Percentiles rank a stretch among this genome's conserved stretches.
These are phyloP conservation scores for Rallus limicola DNA, from an alignment of 2,113 vertebrate species.

Conservation along the genomic window DNA sequence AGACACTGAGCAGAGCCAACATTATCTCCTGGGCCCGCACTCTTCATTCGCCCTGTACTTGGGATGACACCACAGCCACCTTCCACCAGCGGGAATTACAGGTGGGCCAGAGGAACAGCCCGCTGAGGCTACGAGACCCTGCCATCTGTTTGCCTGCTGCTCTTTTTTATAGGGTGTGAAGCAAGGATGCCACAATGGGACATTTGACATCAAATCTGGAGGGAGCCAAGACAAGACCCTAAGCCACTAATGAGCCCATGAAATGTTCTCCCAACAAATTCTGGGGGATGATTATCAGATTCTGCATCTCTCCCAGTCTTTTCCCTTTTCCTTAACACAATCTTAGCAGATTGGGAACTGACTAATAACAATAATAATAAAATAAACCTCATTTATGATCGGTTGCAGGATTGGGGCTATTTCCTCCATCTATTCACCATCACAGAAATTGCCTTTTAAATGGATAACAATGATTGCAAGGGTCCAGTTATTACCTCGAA, in stretches of 20 bases:
- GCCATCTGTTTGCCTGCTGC: neutral
- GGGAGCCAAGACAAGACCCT: neutral
- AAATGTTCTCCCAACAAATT: neutral
- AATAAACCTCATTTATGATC: conserved; percentile 64
- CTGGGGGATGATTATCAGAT: neutral
- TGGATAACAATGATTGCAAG: conserved; percentile 69
- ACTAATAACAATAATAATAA: conserved; percentile 63
- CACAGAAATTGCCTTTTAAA: conserved; percentile 75
- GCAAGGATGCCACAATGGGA: neutral
- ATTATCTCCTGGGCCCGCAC: neutral
- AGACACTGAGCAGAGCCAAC: neutral
- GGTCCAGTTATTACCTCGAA: conserved; percentile 71
- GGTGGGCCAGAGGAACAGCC: neutral
- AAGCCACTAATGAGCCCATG: neutral
- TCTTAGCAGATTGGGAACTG: conserved; percentile 9
- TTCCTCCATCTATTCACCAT: conserved; percentile 49
- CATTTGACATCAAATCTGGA: neutral
- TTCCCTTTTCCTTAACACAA: neutral
- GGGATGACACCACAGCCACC: neutral
- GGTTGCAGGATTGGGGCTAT: conserved; percentile 3
- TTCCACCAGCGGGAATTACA: neutral
- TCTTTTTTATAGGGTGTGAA: too few species aligned
- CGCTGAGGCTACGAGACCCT: neutral
- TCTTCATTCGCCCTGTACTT: too few species aligned
- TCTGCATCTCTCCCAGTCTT: neutral